Evolutionary conservation across 2,888 invertebrate species (phyloP).

Genomic region (Stenurella melanura): DNA sequence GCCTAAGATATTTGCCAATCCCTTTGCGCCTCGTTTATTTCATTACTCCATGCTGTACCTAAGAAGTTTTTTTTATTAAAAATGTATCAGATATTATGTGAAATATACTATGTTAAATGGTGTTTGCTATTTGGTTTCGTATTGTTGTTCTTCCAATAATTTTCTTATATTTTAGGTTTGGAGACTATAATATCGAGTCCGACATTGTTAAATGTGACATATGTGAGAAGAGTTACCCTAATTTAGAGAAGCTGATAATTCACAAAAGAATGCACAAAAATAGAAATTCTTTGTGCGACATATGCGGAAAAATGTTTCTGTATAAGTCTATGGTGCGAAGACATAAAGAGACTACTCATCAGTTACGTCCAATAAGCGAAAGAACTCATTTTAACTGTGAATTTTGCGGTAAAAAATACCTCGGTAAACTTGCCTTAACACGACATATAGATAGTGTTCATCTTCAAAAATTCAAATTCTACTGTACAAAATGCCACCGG

Average conservation of each 20-base stretch:
- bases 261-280: background rate
- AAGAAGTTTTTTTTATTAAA: too few species aligned
- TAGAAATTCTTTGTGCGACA: background rate
- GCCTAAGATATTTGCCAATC: too few species aligned
- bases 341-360: conserved; percentile 21
- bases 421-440: conserved; percentile 51
- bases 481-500: conserved; percentile 61
- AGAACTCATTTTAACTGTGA: conserved; percentile 47
- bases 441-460: conserved; percentile 65
- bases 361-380: conserved; percentile 46
- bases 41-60: too few species aligned
- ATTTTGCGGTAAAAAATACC: conserved; percentile 57
- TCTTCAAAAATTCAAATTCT: conserved; percentile 72
- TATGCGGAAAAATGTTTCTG: background rate
- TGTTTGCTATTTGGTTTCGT: too few species aligned
- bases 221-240: conserved; percentile 8
- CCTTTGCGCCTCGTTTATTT: too few species aligned
- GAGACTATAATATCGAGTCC: background rate
- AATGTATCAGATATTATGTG: too few species aligned
- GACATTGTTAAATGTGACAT: background rate
- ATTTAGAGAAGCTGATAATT: background rate
- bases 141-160: too few species aligned
- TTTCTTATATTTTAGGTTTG: conserved; percentile 10
- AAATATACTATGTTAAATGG: too few species aligned
- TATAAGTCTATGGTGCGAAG: background rate